phyloP scores from a whole-genome alignment of 2,888 invertebrate species.

The Eustalomyia histrio region DNA sequence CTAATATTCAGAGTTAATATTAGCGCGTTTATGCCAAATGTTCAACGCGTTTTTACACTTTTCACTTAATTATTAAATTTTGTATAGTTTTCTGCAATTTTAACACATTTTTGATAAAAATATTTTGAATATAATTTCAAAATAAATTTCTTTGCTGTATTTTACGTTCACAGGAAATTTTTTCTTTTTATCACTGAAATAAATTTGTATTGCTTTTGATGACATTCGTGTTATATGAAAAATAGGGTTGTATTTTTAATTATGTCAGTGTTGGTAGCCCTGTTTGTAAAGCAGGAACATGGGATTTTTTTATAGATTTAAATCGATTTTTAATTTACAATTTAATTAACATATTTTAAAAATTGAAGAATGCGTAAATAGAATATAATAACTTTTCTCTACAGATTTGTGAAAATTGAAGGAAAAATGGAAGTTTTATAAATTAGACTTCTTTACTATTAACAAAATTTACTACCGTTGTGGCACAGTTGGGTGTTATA shows the following conservation, averaged over 20 bases:
- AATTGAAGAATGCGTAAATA: neutral
- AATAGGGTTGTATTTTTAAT: constrained; percentile 51
- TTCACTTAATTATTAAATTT: constrained; percentile 45
- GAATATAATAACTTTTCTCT: neutral
- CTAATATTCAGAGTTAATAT: constrained; percentile 17
- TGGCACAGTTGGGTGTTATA: too few species aligned
- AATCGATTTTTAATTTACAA: constrained; percentile 4
- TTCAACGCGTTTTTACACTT: constrained; percentile 43
- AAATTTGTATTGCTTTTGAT: constrained; percentile 24
- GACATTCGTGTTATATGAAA: constrained; percentile 54
- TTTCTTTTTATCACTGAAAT: constrained; percentile 13
- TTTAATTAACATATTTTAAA: neutral
- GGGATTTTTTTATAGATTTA: constrained; percentile 33
- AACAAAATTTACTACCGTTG: neutral
- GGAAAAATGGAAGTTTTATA: neutral
- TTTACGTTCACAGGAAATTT: constrained; percentile 62
- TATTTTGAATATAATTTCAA: constrained; percentile 67
- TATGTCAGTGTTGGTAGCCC: constrained; percentile 48
- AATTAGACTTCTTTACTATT: neutral
- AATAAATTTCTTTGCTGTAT: constrained; percentile 60
- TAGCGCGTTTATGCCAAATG: constrained; percentile 46
- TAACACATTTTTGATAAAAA: constrained; percentile 53
- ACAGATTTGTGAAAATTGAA: neutral
- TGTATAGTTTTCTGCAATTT: constrained; percentile 22
- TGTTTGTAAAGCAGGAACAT: constrained; percentile 27